Conservation (phyloP, 2,888 invertebrate genomes). For the Callimorpha dominula region DNA sequence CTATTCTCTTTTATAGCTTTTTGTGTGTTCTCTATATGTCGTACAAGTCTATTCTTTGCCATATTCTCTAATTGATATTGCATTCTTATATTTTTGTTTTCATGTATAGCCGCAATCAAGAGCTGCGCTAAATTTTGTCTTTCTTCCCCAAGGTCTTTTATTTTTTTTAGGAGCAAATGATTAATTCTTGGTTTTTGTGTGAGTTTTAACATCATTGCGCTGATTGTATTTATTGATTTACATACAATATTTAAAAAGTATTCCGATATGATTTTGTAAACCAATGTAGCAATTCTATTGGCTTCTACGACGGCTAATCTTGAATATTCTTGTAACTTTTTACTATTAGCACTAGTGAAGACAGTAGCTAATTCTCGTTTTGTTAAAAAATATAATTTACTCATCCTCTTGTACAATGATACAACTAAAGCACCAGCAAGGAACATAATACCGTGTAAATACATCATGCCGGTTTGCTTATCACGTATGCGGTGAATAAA, state of each 20-base stretch:
- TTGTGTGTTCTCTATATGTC: conserved; percentile 67
- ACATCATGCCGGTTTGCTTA: conserved; percentile 32
- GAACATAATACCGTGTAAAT: conserved; percentile 65
- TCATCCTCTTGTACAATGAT: conserved; percentile 63
- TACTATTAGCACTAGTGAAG: conserved; percentile 28
- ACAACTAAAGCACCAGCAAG: conserved; percentile 67
- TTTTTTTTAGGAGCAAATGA: conserved; percentile 63
- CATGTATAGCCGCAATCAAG: conserved; percentile 67
- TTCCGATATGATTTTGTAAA: conserved; percentile 40
- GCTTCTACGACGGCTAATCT: conserved; percentile 50
- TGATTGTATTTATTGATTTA: conserved; percentile 1
- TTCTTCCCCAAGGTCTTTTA: conserved; percentile 69
- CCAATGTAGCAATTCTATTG: conserved; percentile 46
- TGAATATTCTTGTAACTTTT: conserved; percentile 39
- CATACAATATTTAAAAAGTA: conserved; percentile 20
- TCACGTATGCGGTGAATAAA: conserved; percentile 25
- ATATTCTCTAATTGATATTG: conserved; percentile 68
- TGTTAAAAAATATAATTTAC: conserved; percentile 19
- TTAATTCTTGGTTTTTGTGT: conserved; percentile 48
- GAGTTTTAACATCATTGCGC: conserved; percentile 21
- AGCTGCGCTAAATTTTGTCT: conserved; percentile 68
- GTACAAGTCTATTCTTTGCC: conserved; percentile 69
- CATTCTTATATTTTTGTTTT: conserved; percentile 73
- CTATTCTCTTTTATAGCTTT: conserved; percentile 71
- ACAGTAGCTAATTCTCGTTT: conserved; percentile 52